phyloP scores from a whole-genome alignment of 2,797 vertebrate genomes.

The Pangasius larnaudii region DNA sequence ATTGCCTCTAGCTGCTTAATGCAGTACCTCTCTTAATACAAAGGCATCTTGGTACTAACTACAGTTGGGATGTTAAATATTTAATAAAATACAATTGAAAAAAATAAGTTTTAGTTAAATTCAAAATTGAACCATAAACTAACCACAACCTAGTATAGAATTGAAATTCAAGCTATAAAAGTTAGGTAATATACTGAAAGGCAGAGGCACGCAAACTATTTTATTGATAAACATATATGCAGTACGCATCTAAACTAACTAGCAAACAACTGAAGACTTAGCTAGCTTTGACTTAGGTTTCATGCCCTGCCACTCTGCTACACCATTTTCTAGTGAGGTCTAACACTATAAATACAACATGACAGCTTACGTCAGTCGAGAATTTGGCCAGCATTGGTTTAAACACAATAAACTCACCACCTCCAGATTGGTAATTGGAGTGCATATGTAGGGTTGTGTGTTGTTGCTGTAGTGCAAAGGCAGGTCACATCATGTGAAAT shows the following conservation, averaged over 20 bases:
- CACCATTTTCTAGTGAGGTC: not conserved
- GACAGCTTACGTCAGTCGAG: not conserved
- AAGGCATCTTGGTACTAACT: not conserved
- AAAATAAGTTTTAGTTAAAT: not conserved
- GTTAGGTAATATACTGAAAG: not conserved
- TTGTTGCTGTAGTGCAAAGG: not conserved
- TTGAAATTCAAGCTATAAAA: not conserved
- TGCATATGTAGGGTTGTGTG: not conserved
- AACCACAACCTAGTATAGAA: not conserved
- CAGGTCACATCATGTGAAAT: not conserved
- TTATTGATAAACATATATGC: not conserved
- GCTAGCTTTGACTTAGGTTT: not conserved
- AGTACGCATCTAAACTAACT: not conserved
- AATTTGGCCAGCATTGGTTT: not conserved
- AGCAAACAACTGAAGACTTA: not conserved
- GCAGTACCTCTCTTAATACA: not conserved
- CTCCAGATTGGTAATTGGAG: not conserved
- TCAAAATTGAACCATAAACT: not conserved
- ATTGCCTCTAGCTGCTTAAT: not conserved
- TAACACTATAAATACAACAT: conserved; percentile 1
- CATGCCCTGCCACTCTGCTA: not conserved
- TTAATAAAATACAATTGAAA: not conserved
- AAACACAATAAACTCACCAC: conserved; percentile 4
- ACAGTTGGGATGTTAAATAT: not conserved
- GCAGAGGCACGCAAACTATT: not conserved